Base-by-base conservation (phyloP, 2,888 invertebrate genomes). In the Apantesis nais region DNA sequence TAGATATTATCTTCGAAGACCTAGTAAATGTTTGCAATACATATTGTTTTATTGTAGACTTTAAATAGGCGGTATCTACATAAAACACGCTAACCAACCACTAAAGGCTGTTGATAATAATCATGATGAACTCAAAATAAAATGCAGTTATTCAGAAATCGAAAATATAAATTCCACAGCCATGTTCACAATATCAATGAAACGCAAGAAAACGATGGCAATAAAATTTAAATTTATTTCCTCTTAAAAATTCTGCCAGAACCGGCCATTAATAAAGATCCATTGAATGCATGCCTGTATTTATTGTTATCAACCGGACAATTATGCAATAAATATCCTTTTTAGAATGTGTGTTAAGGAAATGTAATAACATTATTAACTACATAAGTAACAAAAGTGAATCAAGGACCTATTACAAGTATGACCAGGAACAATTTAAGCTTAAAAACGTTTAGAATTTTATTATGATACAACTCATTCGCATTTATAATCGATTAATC, bases 401-500 rank as follows among this genome's bases (percentile, higher is more conserved):
- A 34, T 61, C 3, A 34, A 61, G 2, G n/a, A n/a, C n/a, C n/a
- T 14, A 22, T 34, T 61, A 34, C 8, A 61, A 61, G 58, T 66
- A 66, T 62, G 37, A 37, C 22, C n/a, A 29, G 11, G n/a, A 25
- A 0, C 12, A 55, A 55, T 55, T 55, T 12, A 58, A 58, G 14
- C 25, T 58, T 44, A 44, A 37, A n/a, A 39, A 39, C 41, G n/a
- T 44, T 39, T 31, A 19, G 22, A 62, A 62, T 39, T 37, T 61
- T 19, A 69, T 64, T 64, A 61, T 52, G 14, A 61, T 52, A 63
- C 41, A 39, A 60, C 41, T 62, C 48, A 48, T 62, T 48, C 29
- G 19, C 29, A 60, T 72, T 62, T 62, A 62, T 61, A 70, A 62
- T 66, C 60, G 58, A 31, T 58, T 34, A 66, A 66, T 60, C 39